Base-by-base conservation (phyloP, 2,888 invertebrate species). In the Chloroclystis v-ata region DNA sequence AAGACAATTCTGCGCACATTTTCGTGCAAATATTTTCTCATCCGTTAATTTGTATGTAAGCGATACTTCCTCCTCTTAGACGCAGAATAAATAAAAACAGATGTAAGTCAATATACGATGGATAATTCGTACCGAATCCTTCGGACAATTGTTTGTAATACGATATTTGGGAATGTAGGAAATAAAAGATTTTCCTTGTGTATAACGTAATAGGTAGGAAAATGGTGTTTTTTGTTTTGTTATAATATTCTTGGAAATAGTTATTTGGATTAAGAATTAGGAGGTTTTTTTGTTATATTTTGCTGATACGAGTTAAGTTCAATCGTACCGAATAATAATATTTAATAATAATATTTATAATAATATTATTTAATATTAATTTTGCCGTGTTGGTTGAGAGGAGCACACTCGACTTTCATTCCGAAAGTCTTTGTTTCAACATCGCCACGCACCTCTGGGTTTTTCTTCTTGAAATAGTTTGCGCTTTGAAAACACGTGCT, bases 91-190 rank as follows among this genome's bases (percentile, higher is more conserved):
- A 28, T 32, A 61, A 55, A 61, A 65, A 65, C 52, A 63, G 67
- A 73, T 67, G 71, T 72, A 74, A 78, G 75, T 75, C 72, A 79
- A 78, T 69, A 77, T 60, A 59, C 47, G 49, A 54, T 57, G 49
- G 61, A 67, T 70, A 69, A 77, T 78, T 81, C 75, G 69, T 75
- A 35, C 20, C 7, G 35, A 33, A 35, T 16, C 56, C 56, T 67
- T 64, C 70, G 63, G 67, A 69, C 65, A 68, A 72, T 81, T 79
- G 79, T 76, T 72, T 66, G 81, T 75, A 80, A 82, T 65, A 71
- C 67, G 72, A 82, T 78, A 32, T 14, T 24, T 35, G n/a, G 20
- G 20, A 10, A 35, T 35, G 20, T 24, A 11, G 35, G 16, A 33
- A 33, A 33, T n/a, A 6, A 14, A 16, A 33, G 32, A 9, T 16